Base-by-base conservation (phyloP, 2,888 invertebrate species). In the Scelioninae gen. 1 region DNA sequence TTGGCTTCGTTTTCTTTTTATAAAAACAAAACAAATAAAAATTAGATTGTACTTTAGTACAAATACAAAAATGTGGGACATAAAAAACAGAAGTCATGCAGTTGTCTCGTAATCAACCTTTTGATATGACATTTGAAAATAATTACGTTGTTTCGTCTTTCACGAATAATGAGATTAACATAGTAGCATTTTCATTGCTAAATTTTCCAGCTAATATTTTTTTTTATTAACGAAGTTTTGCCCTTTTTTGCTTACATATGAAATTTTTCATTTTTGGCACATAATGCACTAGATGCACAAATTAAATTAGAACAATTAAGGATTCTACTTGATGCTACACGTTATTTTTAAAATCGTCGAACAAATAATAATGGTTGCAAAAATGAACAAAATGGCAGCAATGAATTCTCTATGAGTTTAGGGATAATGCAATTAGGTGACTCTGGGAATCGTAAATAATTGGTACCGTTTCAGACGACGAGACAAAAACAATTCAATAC, bases 401-500 rank as follows among this genome's bases (percentile, higher is more conserved):
- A 55, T 78, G 65, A 56, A 77, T 78, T 69, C 40, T 74, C 56
- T 34, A 62, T 75, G 69, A 13, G 55, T 65, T 69, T 76, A 45
- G 51, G 49, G n/a, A 16, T 82, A 82, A 82, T 71, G 69, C 47
- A 71, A 82, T 82, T 66, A 76, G 32, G 23, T 45, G 45, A 47
- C 8, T 53, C 13, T 58, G 43, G 63, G 47, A 29, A 53, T 66
- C 51, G 66, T 69, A 82, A 82, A 82, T 76, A 65, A 82, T 82
- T 66, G 53, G 60, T 76, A 43, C 66, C 31, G n/a, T n/a, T 49
- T 56, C 72, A 23, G 45, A 56, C 79, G 71, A 66, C 69, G 75
- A 66, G 60, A 65, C 71, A 62, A 78, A 78, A 78, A 72, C 71
- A 78, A 75, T 81, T 75, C 55, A 62, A 81, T 75, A 75, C 71